Percentiles rank a stretch among this genome's conserved stretches.
phyloP scores from a whole-genome alignment of 2,797 vertebrate species.

The Cyclura pinguis region DNA sequence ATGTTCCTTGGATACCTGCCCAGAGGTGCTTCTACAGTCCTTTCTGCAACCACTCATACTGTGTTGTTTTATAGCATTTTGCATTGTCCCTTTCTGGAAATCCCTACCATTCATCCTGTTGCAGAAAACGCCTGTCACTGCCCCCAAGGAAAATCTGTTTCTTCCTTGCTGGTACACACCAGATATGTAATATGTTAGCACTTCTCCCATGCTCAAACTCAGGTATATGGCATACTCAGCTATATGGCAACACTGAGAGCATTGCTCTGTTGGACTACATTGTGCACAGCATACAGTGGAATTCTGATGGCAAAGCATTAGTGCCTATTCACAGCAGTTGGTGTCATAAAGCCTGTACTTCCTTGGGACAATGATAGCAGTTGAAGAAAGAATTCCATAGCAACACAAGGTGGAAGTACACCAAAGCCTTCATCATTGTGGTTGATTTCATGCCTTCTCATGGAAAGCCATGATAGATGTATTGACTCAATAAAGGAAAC shows the following conservation, averaged over 20 bases:
- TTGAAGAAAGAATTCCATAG: background rate
- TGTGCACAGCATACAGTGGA: background rate
- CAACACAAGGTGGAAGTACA: background rate
- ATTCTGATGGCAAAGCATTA: background rate
- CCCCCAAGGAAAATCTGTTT: background rate
- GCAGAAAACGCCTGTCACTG: background rate
- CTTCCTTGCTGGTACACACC: background rate
- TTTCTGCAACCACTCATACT: background rate
- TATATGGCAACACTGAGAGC: background rate
- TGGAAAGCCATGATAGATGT: background rate
- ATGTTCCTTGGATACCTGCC: background rate
- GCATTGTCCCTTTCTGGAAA: background rate
- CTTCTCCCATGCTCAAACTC: background rate
- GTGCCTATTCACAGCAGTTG: background rate
- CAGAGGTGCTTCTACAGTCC: background rate
- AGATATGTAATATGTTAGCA: background rate
- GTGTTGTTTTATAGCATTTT: background rate
- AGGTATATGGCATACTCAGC: background rate
- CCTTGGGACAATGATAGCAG: background rate
- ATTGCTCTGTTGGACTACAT: background rate
- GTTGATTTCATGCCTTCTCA: background rate
- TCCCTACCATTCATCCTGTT: background rate
- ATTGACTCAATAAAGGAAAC: background rate
- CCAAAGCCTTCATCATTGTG: background rate
- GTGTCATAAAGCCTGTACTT: background rate